These are phyloP conservation scores for Ailurus styani DNA, from an alignment of 2,113 vertebrate species.

Conservation along the genomic window DNA sequence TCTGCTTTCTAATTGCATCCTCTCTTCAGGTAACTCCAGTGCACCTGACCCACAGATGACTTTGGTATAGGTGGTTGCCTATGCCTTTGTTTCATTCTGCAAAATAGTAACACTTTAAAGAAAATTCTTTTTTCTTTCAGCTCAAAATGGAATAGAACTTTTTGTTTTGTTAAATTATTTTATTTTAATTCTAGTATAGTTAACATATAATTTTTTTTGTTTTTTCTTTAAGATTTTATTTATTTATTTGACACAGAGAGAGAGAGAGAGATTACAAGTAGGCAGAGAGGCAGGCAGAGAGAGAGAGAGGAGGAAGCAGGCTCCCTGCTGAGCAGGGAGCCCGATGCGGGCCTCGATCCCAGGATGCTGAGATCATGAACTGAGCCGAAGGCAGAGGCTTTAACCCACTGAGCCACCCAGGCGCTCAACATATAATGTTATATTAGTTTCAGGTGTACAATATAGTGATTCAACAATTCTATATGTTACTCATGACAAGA, in stretches of 20 bases:
- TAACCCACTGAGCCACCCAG: no score
- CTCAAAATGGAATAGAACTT: background rate
- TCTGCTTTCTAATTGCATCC: background rate
- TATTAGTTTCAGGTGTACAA: background rate
- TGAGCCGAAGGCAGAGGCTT: no score
- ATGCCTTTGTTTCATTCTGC: background rate
- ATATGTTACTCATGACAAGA: background rate
- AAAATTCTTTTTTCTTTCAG: background rate
- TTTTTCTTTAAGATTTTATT: no score
- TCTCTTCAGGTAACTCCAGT: background rate
- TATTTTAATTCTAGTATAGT: background rate
- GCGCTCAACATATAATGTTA: background rate
- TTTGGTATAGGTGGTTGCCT: background rate
- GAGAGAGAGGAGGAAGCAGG: no score
- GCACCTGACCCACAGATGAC: background rate
- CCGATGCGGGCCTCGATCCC: no score
- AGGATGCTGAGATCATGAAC: no score
- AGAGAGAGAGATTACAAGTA: no score
- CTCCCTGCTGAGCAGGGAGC: no score
- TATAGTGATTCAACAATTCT: background rate
- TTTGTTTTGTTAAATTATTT: background rate
- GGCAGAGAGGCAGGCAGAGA: no score
- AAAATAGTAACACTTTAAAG: constrained; percentile 6
- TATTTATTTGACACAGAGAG: no score
- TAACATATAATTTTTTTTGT: background rate